Evolutionary conservation across 2,797 vertebrate species (phyloP), one percentile per base, ranked within the genome.

Genomic region (Steatocranus sp.): DNA sequence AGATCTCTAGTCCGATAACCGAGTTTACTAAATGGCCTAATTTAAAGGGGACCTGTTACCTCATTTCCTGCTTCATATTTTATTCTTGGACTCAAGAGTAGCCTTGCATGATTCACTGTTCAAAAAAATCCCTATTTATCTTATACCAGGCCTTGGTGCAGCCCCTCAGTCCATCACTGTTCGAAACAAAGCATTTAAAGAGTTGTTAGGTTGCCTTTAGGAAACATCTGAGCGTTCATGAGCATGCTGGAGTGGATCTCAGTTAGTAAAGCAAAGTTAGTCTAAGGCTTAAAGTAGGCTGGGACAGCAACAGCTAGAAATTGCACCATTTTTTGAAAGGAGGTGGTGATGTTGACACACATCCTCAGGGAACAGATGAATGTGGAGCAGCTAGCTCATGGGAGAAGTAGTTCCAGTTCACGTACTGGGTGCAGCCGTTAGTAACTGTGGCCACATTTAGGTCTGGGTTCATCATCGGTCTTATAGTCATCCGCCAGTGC

Each of bases 351-450:
- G 85, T 53, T 89, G 81, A 87, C 73, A 53, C 76, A 58, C 27
- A 53, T 90, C 90, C 81, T 76, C 17, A 5, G 84, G 87, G 89
- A 88, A 15, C 34, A 75, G 81, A 85, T 87, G 79, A 92, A 96
- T 94, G 75, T 95, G 82, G 95, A 95, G 85, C 95, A 94, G 78
- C 25, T 46, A 77, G 63, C 93, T 87, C 92, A 75, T 78, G 93
- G 94, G 94, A 93, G 75, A 84, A 90, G 91, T 79, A 90, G 93
- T 79, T 95, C 92, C 79, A 94, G 85, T 93, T 94, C 78, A 84
- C 25, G 30, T 89, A 87, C 91, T 48, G 48, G 80, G 83, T 89
- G 66, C 81, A 88, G 79, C 81, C 78, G 66, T 83, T 83, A 56
- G 92, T 87, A 85, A 87, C 88, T 87, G 87, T 49, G 76, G 83